Evolutionary conservation across 2,888 invertebrate species (phyloP).

Genomic region (Onchidella celtica): DNA sequence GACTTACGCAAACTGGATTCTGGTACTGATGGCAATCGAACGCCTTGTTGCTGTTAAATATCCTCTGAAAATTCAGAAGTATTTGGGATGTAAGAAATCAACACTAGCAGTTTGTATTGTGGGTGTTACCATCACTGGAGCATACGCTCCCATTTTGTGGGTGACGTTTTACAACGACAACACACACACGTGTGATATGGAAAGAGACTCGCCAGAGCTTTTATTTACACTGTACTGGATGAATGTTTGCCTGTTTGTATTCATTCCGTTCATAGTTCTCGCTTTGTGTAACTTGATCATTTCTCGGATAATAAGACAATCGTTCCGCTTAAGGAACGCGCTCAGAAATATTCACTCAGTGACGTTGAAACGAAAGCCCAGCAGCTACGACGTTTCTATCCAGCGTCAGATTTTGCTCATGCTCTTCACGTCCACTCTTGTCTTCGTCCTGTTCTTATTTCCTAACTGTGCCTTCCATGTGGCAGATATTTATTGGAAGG

Average conservation of each 20-base stretch:
- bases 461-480: constrained; percentile 54
- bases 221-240: constrained; percentile 46
- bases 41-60: constrained; percentile 49
- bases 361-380: not conserved
- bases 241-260: constrained; percentile 48
- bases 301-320: constrained; percentile 47
- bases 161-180: constrained; percentile 7
- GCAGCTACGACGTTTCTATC: constrained; percentile 16
- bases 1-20: constrained; percentile 51
- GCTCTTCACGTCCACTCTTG: constrained; percentile 53
- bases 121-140: constrained; percentile 35
- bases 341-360: constrained; percentile 16
- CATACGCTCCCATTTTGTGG: constrained; percentile 48
- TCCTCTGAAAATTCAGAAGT: constrained; percentile 50
- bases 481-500: constrained; percentile 42
- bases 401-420: constrained; percentile 55
- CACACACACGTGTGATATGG: not conserved
- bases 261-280: constrained; percentile 54
- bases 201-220: not conserved
- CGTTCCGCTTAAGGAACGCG: constrained; percentile 36
- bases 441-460: constrained; percentile 55
- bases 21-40: constrained; percentile 53
- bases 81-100: constrained; percentile 24
- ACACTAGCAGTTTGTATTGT: constrained; percentile 21
- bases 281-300: constrained; percentile 55